Conservation (phyloP, 2,113 vertebrate species). For the Centrocercus urophasianus region DNA sequence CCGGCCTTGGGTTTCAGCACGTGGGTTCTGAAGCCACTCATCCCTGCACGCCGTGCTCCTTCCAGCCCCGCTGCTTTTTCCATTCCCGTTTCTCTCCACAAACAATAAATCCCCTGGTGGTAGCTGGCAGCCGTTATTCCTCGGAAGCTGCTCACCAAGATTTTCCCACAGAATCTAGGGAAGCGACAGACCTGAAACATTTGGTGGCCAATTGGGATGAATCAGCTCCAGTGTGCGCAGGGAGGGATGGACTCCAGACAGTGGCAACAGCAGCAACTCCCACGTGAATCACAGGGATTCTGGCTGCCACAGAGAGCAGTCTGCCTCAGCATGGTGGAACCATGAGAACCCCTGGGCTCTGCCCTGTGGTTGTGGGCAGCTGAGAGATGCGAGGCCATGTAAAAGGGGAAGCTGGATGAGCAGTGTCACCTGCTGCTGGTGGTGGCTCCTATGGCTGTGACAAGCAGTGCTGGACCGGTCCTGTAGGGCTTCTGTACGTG, state of each 20-base stretch:
- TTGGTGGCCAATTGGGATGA: slow-evolving; percentile 30
- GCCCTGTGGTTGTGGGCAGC: too few species aligned
- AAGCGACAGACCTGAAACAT: slow-evolving; percentile 40
- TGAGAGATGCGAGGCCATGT: neutral
- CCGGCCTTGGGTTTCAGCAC: neutral
- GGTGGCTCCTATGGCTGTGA: neutral
- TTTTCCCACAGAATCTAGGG: neutral
- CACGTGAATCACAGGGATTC: neutral
- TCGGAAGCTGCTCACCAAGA: slow-evolving; percentile 2
- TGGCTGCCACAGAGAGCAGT: neutral
- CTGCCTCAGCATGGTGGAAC: neutral
- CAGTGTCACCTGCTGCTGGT: neutral
- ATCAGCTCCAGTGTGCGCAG: slow-evolving; percentile 16
- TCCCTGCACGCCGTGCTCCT: neutral
- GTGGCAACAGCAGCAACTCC: slow-evolving; percentile 1
- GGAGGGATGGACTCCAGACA: neutral
- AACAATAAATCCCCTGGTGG: neutral
- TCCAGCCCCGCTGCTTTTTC: neutral
- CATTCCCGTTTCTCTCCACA: neutral
- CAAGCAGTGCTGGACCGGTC: neutral
- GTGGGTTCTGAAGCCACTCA: neutral
- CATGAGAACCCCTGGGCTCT: neutral
- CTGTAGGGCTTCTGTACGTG: too few species aligned
- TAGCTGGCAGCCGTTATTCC: neutral
- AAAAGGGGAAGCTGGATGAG: neutral